Percentiles rank a stretch among this genome's conserved stretches.
phyloP scores from a whole-genome alignment of 2,888 invertebrate species.

The Aleiodes leptofemur region DNA sequence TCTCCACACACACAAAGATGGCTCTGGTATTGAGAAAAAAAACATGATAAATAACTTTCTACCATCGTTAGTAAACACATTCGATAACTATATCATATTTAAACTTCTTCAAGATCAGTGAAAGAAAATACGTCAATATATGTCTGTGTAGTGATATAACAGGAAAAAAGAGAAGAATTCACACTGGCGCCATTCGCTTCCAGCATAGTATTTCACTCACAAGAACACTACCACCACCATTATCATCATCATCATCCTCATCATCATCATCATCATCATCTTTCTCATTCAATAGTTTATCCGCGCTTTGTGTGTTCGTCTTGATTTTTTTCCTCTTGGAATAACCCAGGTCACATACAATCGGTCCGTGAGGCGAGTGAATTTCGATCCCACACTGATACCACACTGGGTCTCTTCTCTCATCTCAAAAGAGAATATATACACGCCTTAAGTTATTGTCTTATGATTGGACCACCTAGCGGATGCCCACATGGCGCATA shows the following conservation, averaged over 20 bases:
- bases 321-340: slow-evolving; percentile 31
- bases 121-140: slow-evolving; percentile 29
- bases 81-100: too few relatives aligned
- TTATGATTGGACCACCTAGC: slow-evolving; percentile 74
- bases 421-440: slow-evolving; percentile 24
- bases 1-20: not conserved
- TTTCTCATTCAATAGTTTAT: not conserved
- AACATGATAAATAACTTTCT: not conserved
- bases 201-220: slow-evolving; percentile 39
- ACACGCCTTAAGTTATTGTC: slow-evolving; percentile 66
- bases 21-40: not conserved
- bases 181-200: slow-evolving; percentile 61
- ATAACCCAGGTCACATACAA: slow-evolving; percentile 21
- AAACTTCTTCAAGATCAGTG: slow-evolving; percentile 45
- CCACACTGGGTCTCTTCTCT: slow-evolving; percentile 39
- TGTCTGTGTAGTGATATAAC: slow-evolving; percentile 12
- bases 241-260: not conserved
- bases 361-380: slow-evolving; percentile 18
- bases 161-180: slow-evolving; percentile 43
- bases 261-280: slow-evolving; percentile 8
- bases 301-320: not conserved
- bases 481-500: slow-evolving; percentile 46
- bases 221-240: not conserved
- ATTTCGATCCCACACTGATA: slow-evolving; percentile 69
- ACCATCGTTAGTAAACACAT: too few relatives aligned